Evolutionary conservation across 2,113 vertebrate species (phyloP).

Genomic region (Sebastes schlegelii): DNA sequence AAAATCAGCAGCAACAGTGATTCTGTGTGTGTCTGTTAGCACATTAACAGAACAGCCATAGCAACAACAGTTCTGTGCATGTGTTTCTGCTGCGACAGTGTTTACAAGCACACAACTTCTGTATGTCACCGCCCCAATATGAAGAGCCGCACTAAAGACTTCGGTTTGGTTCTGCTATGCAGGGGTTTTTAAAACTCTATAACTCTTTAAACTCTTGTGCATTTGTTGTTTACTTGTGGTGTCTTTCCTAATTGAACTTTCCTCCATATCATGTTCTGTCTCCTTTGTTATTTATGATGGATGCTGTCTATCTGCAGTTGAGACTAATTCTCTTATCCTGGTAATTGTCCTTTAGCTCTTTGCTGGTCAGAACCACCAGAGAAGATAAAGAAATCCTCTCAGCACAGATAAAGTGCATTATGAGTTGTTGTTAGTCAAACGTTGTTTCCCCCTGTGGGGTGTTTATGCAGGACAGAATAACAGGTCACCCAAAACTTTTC

Average conservation of each 20-base stretch:
- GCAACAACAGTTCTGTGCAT: neutral
- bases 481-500: constrained; percentile 30
- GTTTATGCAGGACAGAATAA: constrained; percentile 6
- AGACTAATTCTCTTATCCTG: constrained; percentile 14
- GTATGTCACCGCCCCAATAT: neutral
- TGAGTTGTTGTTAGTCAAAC: constrained; percentile 29
- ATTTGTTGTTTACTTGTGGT: neutral
- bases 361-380: constrained; percentile 11
- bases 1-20: too few relatives aligned
- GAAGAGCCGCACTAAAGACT: neutral
- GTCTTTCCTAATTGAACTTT: constrained; percentile 3
- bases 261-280: neutral
- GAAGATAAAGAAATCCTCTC: constrained; percentile 19
- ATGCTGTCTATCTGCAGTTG: constrained; percentile 1
- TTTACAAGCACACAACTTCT: neutral
- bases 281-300: constrained; percentile 21
- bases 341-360: constrained; percentile 2
- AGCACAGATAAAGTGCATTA: neutral
- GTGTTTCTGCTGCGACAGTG: neutral
- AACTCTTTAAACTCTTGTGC: neutral
- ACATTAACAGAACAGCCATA: neutral
- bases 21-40: too few relatives aligned
- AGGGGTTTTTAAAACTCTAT: neutral
- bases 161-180: neutral
- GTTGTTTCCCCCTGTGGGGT: constrained; percentile 15